These are phyloP conservation scores for Loripinus fragilis DNA, from an alignment of 2,888 invertebrate species.

Conservation along the genomic window DNA sequence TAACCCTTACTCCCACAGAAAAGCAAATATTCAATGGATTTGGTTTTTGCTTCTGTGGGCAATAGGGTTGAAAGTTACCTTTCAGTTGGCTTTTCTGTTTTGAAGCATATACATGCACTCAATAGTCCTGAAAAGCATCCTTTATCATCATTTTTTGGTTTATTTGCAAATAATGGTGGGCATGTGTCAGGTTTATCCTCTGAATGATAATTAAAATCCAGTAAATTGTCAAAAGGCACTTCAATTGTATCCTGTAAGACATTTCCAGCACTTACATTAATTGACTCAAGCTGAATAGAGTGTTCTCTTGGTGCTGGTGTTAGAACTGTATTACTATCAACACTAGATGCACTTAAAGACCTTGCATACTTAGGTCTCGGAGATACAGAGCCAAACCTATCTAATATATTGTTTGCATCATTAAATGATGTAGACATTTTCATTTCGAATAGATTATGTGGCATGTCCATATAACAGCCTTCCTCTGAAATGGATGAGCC, in stretches of 20 bases:
- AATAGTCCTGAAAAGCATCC: constrained; percentile 76
- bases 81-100: too few species aligned
- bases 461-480: constrained; percentile 74
- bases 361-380: constrained; percentile 54
- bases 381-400: neutral
- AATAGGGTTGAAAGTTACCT: too few species aligned
- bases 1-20: too few species aligned
- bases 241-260: constrained; percentile 25
- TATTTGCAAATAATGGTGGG: neutral
- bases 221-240: constrained; percentile 61
- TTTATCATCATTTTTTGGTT: constrained; percentile 38
- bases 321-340: constrained; percentile 22
- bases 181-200: constrained; percentile 38
- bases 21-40: too few species aligned
- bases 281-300: constrained; percentile 41
- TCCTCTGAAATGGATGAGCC: constrained; percentile 30
- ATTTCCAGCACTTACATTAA: constrained; percentile 53
- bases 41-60: too few species aligned
- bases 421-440: constrained; percentile 42
- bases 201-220: constrained; percentile 58
- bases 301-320: constrained; percentile 3
- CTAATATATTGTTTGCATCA: constrained; percentile 19
- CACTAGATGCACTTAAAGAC: constrained; percentile 65
- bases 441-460: constrained; percentile 61
- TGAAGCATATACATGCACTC: too few species aligned